Evolutionary conservation across 2,888 invertebrate genomes (phyloP).

Genomic region (Mythimna pallens): DNA sequence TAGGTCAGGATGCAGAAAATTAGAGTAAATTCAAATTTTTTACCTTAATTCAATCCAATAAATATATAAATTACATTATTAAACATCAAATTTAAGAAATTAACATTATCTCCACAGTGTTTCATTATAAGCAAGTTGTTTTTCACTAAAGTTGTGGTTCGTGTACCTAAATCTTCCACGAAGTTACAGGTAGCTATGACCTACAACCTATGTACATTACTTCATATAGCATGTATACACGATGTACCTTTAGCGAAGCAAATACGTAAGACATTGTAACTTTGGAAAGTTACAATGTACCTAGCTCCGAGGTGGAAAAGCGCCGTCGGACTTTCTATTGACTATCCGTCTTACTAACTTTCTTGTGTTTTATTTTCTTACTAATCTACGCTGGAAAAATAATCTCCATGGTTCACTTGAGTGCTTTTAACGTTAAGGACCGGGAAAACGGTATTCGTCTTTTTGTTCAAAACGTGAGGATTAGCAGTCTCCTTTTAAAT

Average conservation of each 20-base stretch:
- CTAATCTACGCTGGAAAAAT: constrained; percentile 56
- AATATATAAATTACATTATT: too few relatives aligned
- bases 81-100: too few relatives aligned
- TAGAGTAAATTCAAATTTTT: too few relatives aligned
- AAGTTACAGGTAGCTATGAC: too few relatives aligned
- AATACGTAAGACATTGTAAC: constrained; percentile 28
- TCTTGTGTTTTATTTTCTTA: constrained; percentile 65
- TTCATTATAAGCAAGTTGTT: neutral
- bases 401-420: constrained; percentile 58
- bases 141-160: neutral
- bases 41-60: too few relatives aligned
- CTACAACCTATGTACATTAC: neutral
- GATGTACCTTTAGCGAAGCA: constrained; percentile 16
- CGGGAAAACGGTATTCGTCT: constrained; percentile 25
- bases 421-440: constrained; percentile 48
- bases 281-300: constrained; percentile 28
- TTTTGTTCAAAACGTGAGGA: constrained; percentile 43
- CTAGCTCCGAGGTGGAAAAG: constrained; percentile 66
- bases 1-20: too few relatives aligned
- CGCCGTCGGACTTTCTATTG: constrained; percentile 66
- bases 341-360: constrained; percentile 56
- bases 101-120: neutral
- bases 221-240: neutral
- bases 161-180: neutral
- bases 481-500: constrained; percentile 62